phyloP scores from a whole-genome alignment of 2,888 invertebrate genomes.

The Thelaira solivaga region DNA sequence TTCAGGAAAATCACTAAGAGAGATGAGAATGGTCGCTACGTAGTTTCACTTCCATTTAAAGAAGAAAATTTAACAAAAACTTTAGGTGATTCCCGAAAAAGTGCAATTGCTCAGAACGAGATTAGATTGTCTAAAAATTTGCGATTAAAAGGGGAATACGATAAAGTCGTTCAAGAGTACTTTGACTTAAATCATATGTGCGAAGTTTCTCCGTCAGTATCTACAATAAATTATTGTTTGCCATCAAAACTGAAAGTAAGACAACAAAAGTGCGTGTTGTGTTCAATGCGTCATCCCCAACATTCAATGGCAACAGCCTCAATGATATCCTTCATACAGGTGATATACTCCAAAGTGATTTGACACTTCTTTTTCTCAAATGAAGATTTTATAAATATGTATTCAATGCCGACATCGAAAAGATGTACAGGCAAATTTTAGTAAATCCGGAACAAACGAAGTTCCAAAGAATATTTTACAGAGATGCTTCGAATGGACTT shows the following conservation, averaged over 20 bases:
- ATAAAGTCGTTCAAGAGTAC: not conserved
- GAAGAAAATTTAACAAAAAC: not conserved
- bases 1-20: not conserved
- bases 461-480: not conserved
- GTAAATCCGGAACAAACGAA: not conserved
- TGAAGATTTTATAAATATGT: not conserved
- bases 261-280: not conserved
- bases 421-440: not conserved
- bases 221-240: not conserved
- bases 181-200: not conserved
- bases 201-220: not conserved
- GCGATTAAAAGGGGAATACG: conserved; percentile 33
- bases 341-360: not conserved
- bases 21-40: not conserved
- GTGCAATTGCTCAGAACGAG: conserved; percentile 29
- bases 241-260: not conserved
- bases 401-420: not conserved
- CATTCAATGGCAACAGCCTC: not conserved
- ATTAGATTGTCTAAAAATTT: not conserved
- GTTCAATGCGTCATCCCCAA: not conserved
- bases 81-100: not conserved
- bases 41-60: conserved; percentile 10
- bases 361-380: not conserved
- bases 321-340: not conserved
- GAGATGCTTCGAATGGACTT: not conserved